Percentiles rank a stretch among this genome's conserved stretches.
Conservation (phyloP, 2,888 invertebrate species). For the Iselma pallidipennis region DNA sequence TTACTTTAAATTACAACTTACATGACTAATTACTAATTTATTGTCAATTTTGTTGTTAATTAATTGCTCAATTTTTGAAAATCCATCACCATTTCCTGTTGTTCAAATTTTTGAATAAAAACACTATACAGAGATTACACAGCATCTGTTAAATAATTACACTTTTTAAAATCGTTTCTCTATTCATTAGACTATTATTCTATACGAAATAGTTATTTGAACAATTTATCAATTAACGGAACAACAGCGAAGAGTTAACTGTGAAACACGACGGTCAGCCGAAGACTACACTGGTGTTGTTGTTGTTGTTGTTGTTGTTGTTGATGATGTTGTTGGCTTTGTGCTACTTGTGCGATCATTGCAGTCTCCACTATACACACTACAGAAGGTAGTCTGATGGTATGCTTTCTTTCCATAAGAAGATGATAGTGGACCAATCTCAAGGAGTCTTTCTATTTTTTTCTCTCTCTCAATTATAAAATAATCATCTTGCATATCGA, state of each 20-base stretch:
- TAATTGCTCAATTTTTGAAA: neutral
- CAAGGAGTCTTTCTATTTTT: constrained; percentile 41
- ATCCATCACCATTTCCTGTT: neutral
- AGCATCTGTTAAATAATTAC: neutral
- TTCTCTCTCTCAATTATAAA: too few relatives aligned
- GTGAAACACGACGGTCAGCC: constrained; percentile 24
- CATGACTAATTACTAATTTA: too few relatives aligned
- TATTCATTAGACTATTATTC: too few relatives aligned
- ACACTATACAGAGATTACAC: neutral
- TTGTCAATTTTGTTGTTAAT: neutral
- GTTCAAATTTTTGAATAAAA: neutral
- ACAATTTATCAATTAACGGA: constrained; percentile 23
- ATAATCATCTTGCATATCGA: too few relatives aligned
- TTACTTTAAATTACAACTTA: too few relatives aligned
- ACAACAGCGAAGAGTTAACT: constrained; percentile 20
- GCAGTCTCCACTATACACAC: constrained; percentile 42
- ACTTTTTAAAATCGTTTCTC: too few relatives aligned
- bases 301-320: neutral
- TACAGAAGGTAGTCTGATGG: too few relatives aligned
- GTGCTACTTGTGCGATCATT: constrained; percentile 46
- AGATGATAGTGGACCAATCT: constrained; percentile 45
- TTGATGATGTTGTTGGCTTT: neutral
- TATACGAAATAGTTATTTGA: neutral
- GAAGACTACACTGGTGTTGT: constrained; percentile 16
- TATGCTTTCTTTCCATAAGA: constrained; percentile 46